Evolutionary conservation across 2,797 vertebrate species (phyloP).

Genomic region (Typhlichthys subterraneus): DNA sequence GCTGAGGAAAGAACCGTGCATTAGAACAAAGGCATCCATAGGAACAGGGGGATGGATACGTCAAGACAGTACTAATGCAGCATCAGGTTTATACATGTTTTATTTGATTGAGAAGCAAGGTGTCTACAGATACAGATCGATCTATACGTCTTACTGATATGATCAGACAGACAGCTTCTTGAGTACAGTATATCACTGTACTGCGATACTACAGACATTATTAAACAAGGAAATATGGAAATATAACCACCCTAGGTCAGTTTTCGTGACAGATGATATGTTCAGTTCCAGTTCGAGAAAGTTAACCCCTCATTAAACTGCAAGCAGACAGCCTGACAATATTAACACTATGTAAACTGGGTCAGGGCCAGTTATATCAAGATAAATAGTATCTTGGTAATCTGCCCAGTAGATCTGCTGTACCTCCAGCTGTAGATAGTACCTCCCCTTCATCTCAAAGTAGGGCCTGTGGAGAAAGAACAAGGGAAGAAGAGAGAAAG

Average conservation of each 20-base stretch:
- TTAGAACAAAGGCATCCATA: neutral
- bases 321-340: neutral
- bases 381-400: neutral
- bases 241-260: neutral
- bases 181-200: no score
- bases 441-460: slow-evolving; percentile 96
- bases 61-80: neutral
- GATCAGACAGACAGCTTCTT: no score
- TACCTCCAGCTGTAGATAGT: slow-evolving; percentile 97
- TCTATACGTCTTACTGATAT: no score
- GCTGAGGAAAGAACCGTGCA: slow-evolving; percentile 63
- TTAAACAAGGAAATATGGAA: no score
- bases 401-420: neutral
- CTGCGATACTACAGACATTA: no score
- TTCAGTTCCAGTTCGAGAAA: neutral
- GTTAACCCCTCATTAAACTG: neutral
- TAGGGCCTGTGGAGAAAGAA: slow-evolving; percentile 83
- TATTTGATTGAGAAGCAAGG: no score
- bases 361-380: neutral
- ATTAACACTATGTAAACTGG: neutral
- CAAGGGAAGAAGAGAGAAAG: slow-evolving; percentile 33
- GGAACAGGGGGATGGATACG: neutral
- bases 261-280: neutral
- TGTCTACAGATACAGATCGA: no score
- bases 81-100: no score